Conservation (phyloP, 2,113 vertebrate genomes). For the Stigmatopora argus region DNA sequence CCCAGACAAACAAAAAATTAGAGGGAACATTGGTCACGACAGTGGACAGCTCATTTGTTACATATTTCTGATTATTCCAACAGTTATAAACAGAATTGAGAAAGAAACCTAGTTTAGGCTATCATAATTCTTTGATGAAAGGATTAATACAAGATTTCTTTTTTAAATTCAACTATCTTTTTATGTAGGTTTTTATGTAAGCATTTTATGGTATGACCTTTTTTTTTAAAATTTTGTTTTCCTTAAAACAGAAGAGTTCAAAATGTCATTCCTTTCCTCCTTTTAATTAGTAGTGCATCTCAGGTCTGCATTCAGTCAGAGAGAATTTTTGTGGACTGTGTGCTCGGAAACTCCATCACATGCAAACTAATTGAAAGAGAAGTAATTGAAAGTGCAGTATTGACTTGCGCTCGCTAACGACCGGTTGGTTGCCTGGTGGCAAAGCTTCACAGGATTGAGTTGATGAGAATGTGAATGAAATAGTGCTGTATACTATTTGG, state of each 20-base stretch:
- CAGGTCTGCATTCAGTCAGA: constrained; percentile 22
- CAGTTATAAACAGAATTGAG: too few species aligned
- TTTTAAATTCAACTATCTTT: background rate
- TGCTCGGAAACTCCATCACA: constrained; percentile 42
- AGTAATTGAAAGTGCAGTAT: constrained; percentile 55
- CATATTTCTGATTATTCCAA: too few species aligned
- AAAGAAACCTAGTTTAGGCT: too few species aligned
- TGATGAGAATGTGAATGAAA: background rate
- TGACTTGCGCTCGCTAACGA: constrained; percentile 41
- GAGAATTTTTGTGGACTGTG: constrained; percentile 28
- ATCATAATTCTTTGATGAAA: too few species aligned
- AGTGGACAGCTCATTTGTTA: too few species aligned
- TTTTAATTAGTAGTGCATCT: constrained; percentile 37
- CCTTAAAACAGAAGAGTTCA: background rate
- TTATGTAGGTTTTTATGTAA: background rate
- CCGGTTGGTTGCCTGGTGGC: constrained; percentile 15
- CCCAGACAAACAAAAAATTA: too few species aligned
- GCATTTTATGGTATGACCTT: background rate
- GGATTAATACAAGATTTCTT: background rate
- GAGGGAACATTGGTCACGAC: too few species aligned
- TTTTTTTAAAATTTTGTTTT: too few species aligned
- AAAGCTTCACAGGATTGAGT: constrained; percentile 1
- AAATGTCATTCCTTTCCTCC: constrained; percentile 27
- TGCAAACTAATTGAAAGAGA: constrained; percentile 51
- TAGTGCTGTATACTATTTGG: background rate